These are phyloP conservation scores for Opisthograptis luteolata DNA, from an alignment of 2,888 invertebrate genomes.

Conservation along the genomic window DNA sequence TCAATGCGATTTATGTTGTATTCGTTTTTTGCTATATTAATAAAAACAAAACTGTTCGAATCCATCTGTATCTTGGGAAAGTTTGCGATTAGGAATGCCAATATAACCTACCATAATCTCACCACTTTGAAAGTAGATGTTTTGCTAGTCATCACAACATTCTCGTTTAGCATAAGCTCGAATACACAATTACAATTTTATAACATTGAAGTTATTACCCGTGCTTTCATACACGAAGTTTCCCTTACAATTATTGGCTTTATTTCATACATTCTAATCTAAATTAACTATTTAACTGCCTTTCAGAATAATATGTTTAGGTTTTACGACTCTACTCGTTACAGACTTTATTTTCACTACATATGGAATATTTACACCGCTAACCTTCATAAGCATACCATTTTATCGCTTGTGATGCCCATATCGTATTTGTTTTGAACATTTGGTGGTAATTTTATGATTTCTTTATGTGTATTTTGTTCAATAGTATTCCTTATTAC, in stretches of 20 bases:
- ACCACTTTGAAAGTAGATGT: too few relatives aligned
- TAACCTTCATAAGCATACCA: slow-evolving; percentile 22
- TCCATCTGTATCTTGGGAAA: too few relatives aligned
- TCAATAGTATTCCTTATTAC: background rate
- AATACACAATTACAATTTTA: too few relatives aligned
- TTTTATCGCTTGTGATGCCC: slow-evolving; percentile 8
- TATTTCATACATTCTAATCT: slow-evolving; percentile 20
- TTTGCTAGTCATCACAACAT: too few relatives aligned
- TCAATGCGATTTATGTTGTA: too few relatives aligned
- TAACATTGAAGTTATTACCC: too few relatives aligned
- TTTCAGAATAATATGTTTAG: slow-evolving; percentile 1
- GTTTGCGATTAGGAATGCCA: too few relatives aligned
- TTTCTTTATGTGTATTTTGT: background rate
- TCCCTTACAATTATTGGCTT: slow-evolving; percentile 6
- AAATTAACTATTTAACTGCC: slow-evolving; percentile 23
- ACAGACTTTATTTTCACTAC: slow-evolving; percentile 19
- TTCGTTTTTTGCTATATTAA: too few relatives aligned
- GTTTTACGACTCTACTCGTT: slow-evolving; percentile 11
- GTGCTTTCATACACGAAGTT: background rate
- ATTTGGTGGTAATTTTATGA: background rate
- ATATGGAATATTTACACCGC: slow-evolving; percentile 18
- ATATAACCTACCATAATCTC: too few relatives aligned
- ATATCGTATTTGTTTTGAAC: slow-evolving; percentile 9
- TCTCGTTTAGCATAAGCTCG: too few relatives aligned
- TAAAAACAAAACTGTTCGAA: too few relatives aligned